Conservation (phyloP, 2,113 vertebrate species). For the Hippopotamus amphibius region DNA sequence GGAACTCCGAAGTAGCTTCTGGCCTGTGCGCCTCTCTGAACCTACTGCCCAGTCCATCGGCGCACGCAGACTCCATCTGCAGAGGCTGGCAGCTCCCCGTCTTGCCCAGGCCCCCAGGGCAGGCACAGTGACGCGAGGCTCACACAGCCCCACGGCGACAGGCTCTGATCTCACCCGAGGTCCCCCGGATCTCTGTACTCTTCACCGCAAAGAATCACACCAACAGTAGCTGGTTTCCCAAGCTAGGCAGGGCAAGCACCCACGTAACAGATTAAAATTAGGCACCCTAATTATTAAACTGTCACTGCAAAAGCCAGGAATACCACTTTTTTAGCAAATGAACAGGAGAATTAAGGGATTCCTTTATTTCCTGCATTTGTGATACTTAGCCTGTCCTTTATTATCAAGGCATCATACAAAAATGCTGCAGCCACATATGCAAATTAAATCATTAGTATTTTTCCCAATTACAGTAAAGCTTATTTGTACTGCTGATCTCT, state of each 20-base stretch:
- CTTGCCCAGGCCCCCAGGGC: background rate
- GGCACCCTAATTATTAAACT: conserved; percentile 59
- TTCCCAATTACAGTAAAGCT: conserved; percentile 60
- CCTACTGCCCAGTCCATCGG: accelerated
- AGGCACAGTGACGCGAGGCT: background rate
- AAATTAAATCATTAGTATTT: conserved; percentile 69
- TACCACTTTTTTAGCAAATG: background rate
- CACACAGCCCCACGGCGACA: background rate
- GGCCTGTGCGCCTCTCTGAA: background rate
- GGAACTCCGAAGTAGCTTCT: background rate
- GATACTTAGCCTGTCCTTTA: conserved; percentile 62
- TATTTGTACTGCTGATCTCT: conserved; percentile 53
- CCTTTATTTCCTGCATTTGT: conserved; percentile 49
- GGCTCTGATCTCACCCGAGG: background rate
- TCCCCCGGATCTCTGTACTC: background rate
- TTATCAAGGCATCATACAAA: conserved; percentile 61
- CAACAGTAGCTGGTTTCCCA: background rate
- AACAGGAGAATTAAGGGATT: conserved; percentile 58
- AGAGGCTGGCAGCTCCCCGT: accelerated
- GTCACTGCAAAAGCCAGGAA: conserved; percentile 41
- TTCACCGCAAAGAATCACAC: background rate
- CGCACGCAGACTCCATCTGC: accelerated
- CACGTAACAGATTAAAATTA: conserved; percentile 69
- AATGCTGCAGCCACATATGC: conserved; percentile 51
- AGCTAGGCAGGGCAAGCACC: background rate